Evolutionary conservation across 2,113 vertebrate species (phyloP).

Genomic region (Grantiella picta): DNA sequence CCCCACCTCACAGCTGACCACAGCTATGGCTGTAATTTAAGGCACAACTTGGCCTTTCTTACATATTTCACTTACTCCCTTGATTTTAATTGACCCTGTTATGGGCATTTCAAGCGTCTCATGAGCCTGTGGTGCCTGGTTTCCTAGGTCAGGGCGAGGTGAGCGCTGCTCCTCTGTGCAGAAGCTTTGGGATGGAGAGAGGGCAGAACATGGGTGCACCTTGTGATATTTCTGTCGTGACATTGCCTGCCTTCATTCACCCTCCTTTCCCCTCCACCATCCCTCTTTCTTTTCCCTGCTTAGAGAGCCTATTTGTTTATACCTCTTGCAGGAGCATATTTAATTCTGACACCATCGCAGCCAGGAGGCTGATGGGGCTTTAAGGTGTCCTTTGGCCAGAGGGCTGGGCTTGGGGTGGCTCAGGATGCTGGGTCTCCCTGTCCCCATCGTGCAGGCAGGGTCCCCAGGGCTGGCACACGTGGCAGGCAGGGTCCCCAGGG

Average conservation of each 20-base stretch:
- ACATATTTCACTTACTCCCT: background rate
- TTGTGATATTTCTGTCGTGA: background rate
- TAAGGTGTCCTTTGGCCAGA: rapidly evolving
- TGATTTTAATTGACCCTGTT: background rate
- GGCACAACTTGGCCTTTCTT: background rate
- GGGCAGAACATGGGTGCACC: background rate
- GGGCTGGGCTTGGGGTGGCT: background rate
- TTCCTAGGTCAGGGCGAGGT: background rate
- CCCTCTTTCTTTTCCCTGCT: background rate
- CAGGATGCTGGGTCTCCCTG: background rate
- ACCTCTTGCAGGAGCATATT: background rate
- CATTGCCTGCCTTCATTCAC: background rate
- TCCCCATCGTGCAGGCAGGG: rapidly evolving
- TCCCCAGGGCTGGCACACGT: background rate
- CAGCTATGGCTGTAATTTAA: background rate
- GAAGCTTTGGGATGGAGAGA: background rate
- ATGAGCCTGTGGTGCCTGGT: background rate
- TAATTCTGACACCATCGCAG: rapidly evolving
- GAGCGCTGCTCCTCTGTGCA: background rate
- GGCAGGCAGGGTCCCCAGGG: background rate
- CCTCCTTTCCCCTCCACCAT: background rate
- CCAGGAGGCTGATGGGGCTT: background rate
- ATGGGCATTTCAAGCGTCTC: background rate
- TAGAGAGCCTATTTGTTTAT: background rate
- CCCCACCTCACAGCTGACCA: rapidly evolving